Evolutionary conservation across 2,797 vertebrate genomes (phyloP), one percentile per base, ranked within the genome.

Genomic region (Momotus momota): DNA sequence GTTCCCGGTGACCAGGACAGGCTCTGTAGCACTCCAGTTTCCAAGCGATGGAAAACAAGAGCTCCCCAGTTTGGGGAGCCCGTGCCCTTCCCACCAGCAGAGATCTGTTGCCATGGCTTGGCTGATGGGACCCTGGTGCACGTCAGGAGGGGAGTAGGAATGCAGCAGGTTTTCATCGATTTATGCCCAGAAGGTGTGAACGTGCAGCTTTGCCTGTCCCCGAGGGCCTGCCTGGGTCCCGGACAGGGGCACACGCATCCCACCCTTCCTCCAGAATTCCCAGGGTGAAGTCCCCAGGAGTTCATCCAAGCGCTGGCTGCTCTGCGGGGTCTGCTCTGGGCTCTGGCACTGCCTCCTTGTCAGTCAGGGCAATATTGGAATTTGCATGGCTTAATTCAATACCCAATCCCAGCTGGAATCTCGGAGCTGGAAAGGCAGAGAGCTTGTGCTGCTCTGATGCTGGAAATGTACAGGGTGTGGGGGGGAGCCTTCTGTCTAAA

Each of bases 201-300:
- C 3, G 31, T 31, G 66, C 70, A 29, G 81, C 78, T n/a, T 58
- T 81, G 72, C 70, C 49, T 31, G 64, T 11, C 81, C 81, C n/a
- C 35, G 40, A 33, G 85, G 67, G 66, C 70, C 86, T 0, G 0
- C 51, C 64, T 25, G 71, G 38, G 46, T 52, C 82, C 80, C 22
- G 52, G 31, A 14, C 7, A 10, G 35, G 26, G 67, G 45, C 71
- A 14, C 1, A 2, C 14, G 8, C 25, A 8, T 79, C 74, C 64
- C 19, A 3, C 13, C 55, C 33, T 38, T 48, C 55, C 81, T 81
- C 41, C n/a, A 12, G 65, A 58, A 67, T 33, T 33, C 27, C 49
- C 55, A 19, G 48, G 77, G 72, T 35, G 85, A 95, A 83, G 93
- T 88, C 87, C 46, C 14, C 7, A 54, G 82, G 88, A 88, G 91